A percentile compares a stretch with the other conserved stretches of the same genome.
phyloP scores from a whole-genome alignment of 1,140 invertebrate genomes.

The Tribolium castaneum region DNA sequence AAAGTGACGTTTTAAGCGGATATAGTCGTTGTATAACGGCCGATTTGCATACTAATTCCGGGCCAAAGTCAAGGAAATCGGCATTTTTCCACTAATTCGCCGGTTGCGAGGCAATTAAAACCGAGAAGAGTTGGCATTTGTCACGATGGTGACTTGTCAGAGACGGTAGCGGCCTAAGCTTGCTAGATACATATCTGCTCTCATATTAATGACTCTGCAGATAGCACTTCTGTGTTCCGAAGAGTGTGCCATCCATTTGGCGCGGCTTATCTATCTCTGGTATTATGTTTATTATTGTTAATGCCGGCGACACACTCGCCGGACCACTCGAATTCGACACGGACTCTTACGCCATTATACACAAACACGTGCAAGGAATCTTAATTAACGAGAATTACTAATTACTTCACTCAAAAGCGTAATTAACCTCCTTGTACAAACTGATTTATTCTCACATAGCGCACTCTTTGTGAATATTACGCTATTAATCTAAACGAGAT shows the following conservation, averaged over 20 bases:
- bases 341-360: neutral
- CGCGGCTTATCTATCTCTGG: conserved; percentile 23
- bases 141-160: conserved; percentile 47
- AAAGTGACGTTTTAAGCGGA: conserved; percentile 12
- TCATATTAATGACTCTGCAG: conserved; percentile 51
- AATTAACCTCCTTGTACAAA: neutral
- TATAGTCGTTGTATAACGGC: conserved; percentile 26
- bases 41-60: conserved; percentile 9
- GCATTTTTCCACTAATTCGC: conserved; percentile 5
- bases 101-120: conserved; percentile 44
- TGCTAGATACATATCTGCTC: conserved; percentile 49
- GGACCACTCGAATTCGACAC: conserved; percentile 1
- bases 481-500: neutral
- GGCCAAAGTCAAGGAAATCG: conserved; percentile 3
- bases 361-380: neutral
- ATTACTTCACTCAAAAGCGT: neutral
- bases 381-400: neutral
- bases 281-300: conserved; percentile 40
- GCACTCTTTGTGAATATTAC: neutral
- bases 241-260: conserved; percentile 48
- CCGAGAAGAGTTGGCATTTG: conserved; percentile 43
- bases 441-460: neutral
- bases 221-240: conserved; percentile 48
- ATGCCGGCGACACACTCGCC: conserved; percentile 21
- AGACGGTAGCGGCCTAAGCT: conserved; percentile 49